Percentiles rank a stretch among this genome's conserved stretches.
These are phyloP conservation scores for Cuniculus paca DNA, from an alignment of 2,797 vertebrate genomes.

Conservation along the genomic window DNA sequence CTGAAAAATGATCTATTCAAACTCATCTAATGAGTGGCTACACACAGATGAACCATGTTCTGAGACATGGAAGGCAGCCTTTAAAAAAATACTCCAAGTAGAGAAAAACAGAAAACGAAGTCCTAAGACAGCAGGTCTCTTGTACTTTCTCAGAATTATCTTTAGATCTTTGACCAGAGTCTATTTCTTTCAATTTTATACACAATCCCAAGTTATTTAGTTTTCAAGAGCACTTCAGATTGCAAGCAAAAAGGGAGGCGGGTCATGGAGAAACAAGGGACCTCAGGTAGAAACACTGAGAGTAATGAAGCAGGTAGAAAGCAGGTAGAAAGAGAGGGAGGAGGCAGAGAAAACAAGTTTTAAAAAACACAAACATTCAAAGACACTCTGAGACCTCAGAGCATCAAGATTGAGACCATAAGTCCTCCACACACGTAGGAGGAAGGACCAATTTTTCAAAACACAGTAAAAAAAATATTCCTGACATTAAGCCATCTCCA, in stretches of 20 bases:
- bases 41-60: background rate
- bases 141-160: background rate
- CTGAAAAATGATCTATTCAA: background rate
- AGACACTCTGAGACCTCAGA: background rate
- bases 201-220: background rate
- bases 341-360: background rate
- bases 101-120: slow-evolving; percentile 52
- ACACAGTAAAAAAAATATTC: background rate
- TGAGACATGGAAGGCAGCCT: background rate
- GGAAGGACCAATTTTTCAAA: background rate
- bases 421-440: background rate
- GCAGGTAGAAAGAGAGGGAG: background rate
- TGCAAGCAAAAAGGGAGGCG: background rate
- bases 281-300: background rate
- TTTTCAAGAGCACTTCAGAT: background rate
- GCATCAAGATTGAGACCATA: background rate
- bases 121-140: background rate
- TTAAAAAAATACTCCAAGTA: background rate
- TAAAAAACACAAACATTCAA: background rate
- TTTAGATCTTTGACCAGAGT: background rate
- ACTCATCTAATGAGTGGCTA: background rate
- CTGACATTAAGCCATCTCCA: background rate
- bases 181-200: slow-evolving; percentile 40
- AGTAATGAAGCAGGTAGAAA: background rate
- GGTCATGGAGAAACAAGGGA: background rate